Evolutionary conservation across 2,113 vertebrate genomes (phyloP).

Genomic region (Zapus hudsonius): DNA sequence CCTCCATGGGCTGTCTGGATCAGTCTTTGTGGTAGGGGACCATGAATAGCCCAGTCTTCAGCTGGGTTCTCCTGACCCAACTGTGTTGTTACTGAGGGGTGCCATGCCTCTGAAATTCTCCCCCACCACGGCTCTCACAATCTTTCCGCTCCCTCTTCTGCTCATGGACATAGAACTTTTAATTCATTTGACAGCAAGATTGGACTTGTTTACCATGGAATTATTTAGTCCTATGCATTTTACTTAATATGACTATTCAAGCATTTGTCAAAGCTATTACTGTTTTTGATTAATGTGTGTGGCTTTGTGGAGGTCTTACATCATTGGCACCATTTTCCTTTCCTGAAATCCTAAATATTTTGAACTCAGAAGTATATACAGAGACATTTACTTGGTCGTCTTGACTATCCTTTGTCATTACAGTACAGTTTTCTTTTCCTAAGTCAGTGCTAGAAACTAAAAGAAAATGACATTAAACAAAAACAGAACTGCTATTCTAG

Average conservation of each 20-base stretch:
- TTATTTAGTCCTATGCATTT: background rate
- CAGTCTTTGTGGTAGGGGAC: too few relatives aligned
- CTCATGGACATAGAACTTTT: too few relatives aligned
- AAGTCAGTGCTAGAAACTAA: constrained; percentile 39
- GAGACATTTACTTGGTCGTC: background rate
- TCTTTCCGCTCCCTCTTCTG: too few relatives aligned
- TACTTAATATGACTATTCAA: background rate
- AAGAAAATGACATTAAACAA: constrained; percentile 40
- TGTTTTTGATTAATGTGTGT: background rate
- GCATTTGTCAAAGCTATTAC: background rate
- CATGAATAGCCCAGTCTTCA: too few relatives aligned
- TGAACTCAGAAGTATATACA: background rate
- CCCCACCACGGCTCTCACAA: too few relatives aligned
- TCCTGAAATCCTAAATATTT: background rate
- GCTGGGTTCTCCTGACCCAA: too few relatives aligned
- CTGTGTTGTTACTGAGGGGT: too few relatives aligned
- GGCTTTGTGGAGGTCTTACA: background rate
- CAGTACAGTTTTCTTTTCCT: constrained; percentile 9
- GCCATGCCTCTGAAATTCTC: too few relatives aligned
- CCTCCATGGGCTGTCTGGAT: too few relatives aligned
- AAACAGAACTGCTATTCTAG: constrained; percentile 46
- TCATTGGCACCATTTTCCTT: background rate
- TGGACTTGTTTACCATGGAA: background rate
- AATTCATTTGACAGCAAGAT: constrained; percentile 15
- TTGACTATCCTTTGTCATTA: constrained; percentile 32